phyloP scores from a whole-genome alignment of 2,113 vertebrate species.

The Tursiops truncatus region DNA sequence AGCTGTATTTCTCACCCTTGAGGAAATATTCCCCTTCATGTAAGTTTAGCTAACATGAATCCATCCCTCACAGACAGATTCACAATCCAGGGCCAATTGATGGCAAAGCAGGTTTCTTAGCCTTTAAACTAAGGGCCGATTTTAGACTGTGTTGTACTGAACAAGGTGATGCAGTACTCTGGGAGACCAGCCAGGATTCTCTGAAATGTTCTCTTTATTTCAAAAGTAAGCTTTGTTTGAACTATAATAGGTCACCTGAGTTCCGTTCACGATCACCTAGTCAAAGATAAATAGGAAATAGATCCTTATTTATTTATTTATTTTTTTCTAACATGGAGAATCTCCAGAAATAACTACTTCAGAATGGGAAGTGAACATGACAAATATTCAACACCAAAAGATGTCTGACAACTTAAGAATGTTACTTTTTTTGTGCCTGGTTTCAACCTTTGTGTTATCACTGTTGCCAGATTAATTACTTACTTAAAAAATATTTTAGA shows the following conservation, averaged over 20 bases:
- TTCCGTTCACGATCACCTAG: background rate
- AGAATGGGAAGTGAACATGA: background rate
- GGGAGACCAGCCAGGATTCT: slow-evolving; percentile 48
- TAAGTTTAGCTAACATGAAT: background rate
- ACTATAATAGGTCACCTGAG: slow-evolving; percentile 25
- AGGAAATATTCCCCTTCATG: background rate
- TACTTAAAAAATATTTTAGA: background rate
- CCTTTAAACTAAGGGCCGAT: slow-evolving; percentile 34
- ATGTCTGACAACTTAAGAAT: background rate
- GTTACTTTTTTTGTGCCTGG: background rate
- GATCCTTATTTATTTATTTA: background rate
- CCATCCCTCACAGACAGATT: background rate
- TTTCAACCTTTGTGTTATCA: background rate
- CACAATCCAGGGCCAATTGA: background rate
- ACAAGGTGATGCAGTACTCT: slow-evolving; percentile 6
- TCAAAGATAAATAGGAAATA: slow-evolving; percentile 12
- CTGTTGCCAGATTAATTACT: background rate
- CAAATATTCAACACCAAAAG: background rate
- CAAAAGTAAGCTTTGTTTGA: slow-evolving; percentile 43
- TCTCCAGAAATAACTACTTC: background rate
- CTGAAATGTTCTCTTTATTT: slow-evolving; percentile 7
- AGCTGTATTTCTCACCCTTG: background rate
- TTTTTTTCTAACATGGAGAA: background rate
- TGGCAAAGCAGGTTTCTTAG: slow-evolving; percentile 18
- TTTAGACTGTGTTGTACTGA: slow-evolving; percentile 17